phyloP scores from a whole-genome alignment of 2,888 invertebrate species.

The Hipparchia sbordonii region DNA sequence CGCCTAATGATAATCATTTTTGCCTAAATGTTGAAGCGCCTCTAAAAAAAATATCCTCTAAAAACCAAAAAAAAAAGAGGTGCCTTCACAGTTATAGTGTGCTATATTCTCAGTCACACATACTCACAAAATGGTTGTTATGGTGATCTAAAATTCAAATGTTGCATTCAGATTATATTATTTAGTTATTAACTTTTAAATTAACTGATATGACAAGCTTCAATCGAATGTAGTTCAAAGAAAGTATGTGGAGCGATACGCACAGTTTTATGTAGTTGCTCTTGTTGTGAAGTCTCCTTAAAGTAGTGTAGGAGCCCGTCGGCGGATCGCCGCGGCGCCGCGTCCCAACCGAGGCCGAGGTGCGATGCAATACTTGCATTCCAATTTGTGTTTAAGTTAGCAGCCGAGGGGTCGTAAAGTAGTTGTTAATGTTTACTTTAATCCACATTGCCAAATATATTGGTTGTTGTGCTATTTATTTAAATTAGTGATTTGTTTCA shows the following conservation, averaged over 20 bases:
- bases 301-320: conserved; percentile 51
- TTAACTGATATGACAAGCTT: conserved; percentile 63
- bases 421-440: conserved; percentile 76
- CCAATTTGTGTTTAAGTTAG: conserved; percentile 79
- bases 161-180: conserved; percentile 80
- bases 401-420: conserved; percentile 62
- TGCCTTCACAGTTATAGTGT: conserved; percentile 62
- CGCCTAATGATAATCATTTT: conserved; percentile 58
- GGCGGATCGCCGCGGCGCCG: conserved; percentile 42
- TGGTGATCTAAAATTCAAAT: conserved; percentile 71
- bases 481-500: conserved; percentile 56
- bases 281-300: conserved; percentile 66
- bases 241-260: conserved; percentile 76
- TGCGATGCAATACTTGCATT: conserved; percentile 83
- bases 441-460: conserved; percentile 80
- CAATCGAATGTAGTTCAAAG: conserved; percentile 78
- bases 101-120: conserved; percentile 74
- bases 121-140: conserved; percentile 78
- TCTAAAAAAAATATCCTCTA: conserved; percentile 41
- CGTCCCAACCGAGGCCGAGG: conserved; percentile 59
- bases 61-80: conserved; percentile 41
- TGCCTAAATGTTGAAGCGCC: conserved; percentile 53
- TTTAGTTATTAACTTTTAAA: conserved; percentile 65
- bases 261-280: conserved; percentile 70
- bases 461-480: conserved; percentile 82